Evolutionary conservation across 2,113 vertebrate species (phyloP).

Genomic region (Tautogolabrus adspersus): DNA sequence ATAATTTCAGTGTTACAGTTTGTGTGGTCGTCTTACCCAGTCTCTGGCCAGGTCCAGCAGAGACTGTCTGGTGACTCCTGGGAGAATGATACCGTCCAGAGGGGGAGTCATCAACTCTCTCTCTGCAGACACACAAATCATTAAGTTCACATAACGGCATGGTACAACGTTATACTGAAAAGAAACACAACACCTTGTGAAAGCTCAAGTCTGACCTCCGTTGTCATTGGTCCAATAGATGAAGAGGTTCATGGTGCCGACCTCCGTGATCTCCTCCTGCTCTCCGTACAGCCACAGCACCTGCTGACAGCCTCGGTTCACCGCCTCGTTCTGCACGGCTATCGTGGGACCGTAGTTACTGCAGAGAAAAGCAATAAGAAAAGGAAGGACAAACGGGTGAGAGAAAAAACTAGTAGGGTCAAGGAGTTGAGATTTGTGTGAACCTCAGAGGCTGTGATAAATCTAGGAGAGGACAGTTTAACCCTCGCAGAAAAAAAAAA

Average conservation of each 20-base stretch:
- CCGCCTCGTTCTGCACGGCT: conserved; percentile 86
- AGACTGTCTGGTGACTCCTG: conserved; percentile 89
- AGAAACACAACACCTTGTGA: too few relatives aligned
- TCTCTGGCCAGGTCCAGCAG: conserved; percentile 87
- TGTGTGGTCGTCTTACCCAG: conserved; percentile 83
- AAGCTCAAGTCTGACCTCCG: conserved; percentile 77
- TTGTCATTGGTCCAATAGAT: conserved; percentile 89
- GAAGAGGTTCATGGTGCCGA: conserved; percentile 96
- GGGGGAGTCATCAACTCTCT: conserved; percentile 89
- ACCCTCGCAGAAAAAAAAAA: too few relatives aligned
- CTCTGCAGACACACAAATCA: conserved; percentile 71
- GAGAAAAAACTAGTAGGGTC: neutral
- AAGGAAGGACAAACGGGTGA: too few relatives aligned
- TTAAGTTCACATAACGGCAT: too few relatives aligned
- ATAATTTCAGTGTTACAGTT: neutral
- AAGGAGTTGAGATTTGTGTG: neutral
- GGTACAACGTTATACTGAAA: neutral
- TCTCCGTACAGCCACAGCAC: conserved; percentile 92
- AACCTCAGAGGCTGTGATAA: too few relatives aligned
- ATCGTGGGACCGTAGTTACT: conserved; percentile 94
- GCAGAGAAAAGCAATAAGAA: neutral
- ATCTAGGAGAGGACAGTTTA: too few relatives aligned
- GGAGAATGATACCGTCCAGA: conserved; percentile 90
- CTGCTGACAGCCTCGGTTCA: conserved; percentile 88
- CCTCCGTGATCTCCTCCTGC: conserved; percentile 90